phyloP scores from a whole-genome alignment of 2,113 vertebrate species.

The Alligator sinensis region DNA sequence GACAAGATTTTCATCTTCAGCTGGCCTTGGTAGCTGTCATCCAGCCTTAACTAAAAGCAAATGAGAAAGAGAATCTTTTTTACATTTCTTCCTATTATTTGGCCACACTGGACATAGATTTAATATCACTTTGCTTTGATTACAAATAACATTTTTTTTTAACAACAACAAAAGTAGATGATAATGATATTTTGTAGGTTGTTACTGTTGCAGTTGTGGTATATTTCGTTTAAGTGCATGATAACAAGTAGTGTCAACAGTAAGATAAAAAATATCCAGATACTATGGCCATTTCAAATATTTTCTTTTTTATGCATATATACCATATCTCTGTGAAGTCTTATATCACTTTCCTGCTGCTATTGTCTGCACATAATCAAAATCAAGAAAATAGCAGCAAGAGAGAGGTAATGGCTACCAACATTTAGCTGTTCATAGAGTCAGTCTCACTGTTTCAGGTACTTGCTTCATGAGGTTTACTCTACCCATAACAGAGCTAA shows the following conservation, averaged over 20 bases:
- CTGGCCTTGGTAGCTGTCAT: not conserved
- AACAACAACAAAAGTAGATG: not conserved
- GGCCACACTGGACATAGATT: not conserved
- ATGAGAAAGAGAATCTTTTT: not conserved
- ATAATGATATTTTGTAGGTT: rapidly evolving
- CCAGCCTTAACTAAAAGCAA: not conserved
- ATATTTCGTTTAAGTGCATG: not conserved
- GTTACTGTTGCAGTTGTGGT: not conserved
- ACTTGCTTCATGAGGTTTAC: not conserved
- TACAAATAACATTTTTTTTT: not conserved
- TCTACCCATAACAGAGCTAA: no score
- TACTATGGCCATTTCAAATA: not conserved
- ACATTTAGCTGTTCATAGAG: not conserved
- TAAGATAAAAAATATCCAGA: not conserved
- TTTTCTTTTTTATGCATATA: rapidly evolving
- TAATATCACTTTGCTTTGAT: not conserved
- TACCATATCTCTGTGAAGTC: not conserved
- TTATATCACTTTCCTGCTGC: not conserved
- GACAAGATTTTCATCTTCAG: not conserved
- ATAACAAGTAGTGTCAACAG: not conserved
- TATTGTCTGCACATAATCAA: not conserved
- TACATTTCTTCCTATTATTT: not conserved
- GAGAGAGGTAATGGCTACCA: not conserved
- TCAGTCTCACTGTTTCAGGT: not conserved
- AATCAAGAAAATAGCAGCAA: not conserved